A percentile compares a stretch with the other conserved stretches of the same genome.
Evolutionary conservation across 2,797 vertebrate genomes (phyloP).

Genomic region (Rousettus madagascariensis): DNA sequence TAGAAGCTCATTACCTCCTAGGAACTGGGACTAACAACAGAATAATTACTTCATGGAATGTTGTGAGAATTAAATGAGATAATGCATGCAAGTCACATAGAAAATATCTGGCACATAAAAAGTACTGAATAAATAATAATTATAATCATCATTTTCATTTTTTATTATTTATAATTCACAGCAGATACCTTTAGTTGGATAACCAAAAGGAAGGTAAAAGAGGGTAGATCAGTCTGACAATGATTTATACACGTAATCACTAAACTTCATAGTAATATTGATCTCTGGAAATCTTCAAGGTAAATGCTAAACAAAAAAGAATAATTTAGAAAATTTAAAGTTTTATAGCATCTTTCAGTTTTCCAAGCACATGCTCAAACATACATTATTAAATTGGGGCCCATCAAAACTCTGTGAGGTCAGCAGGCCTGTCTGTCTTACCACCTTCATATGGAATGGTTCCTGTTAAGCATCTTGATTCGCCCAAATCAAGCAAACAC

Average conservation of each 20-base stretch:
- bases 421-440: no score
- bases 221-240: not conserved
- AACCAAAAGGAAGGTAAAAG: not conserved
- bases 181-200: not conserved
- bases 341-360: no score
- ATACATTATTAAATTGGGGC: not conserved
- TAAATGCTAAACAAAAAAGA: not conserved
- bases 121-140: not conserved
- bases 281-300: not conserved
- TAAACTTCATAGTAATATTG: not conserved
- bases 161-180: not conserved
- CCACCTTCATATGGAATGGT: not conserved
- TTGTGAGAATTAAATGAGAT: not conserved
- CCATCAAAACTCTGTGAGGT: not conserved
- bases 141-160: not conserved
- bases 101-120: not conserved
- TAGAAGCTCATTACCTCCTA: not conserved
- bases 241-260: not conserved
- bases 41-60: not conserved
- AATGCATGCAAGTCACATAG: not conserved
- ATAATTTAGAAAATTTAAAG: not conserved
- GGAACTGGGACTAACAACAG: not conserved
- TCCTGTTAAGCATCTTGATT: not conserved
- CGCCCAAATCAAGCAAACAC: no score
- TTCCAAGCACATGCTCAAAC: not conserved